A percentile compares a stretch with the other conserved stretches of the same genome.
phyloP scores from a whole-genome alignment of 2,797 vertebrate species.

The Xenops minutus region DNA sequence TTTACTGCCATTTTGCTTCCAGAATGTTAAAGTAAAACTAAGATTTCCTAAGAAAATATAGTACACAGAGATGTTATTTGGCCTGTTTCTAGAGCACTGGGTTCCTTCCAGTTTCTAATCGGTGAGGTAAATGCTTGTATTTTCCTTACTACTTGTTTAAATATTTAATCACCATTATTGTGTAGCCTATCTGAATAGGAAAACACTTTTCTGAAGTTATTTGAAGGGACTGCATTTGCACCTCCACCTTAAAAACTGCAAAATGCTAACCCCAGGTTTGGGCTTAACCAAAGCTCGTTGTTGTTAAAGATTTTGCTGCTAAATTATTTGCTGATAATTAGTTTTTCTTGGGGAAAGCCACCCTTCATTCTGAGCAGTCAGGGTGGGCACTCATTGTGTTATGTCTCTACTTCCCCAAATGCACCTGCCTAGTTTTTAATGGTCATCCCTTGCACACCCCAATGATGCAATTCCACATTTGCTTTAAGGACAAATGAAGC shows the following conservation, averaged over 20 bases:
- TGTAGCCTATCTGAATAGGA: not conserved
- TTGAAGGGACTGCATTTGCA: not conserved
- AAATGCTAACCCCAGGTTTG: not conserved
- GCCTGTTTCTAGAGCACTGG: not conserved
- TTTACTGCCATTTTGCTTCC: not conserved
- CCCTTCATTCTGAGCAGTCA: not conserved
- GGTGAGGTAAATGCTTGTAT: not conserved
- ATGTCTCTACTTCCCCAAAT: not conserved
- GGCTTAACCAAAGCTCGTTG: not conserved
- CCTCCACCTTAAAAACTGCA: not conserved
- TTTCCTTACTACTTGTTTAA: not conserved
- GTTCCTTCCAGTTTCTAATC: not conserved
- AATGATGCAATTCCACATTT: not conserved
- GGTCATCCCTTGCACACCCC: not conserved
- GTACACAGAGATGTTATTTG: not conserved
- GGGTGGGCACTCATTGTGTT: fast-evolving
- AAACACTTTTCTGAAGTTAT: not conserved
- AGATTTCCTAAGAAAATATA: not conserved
- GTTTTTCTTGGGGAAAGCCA: not conserved
- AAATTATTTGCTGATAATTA: not conserved
- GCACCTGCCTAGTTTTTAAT: not conserved
- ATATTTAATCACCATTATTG: not conserved
- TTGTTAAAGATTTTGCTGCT: not conserved
- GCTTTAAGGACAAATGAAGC: not conserved
- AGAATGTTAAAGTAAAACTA: not conserved